These are phyloP conservation scores for Zaprionus gabonicus DNA, from an alignment of 1,140 invertebrate genomes.

Conservation along the genomic window DNA sequence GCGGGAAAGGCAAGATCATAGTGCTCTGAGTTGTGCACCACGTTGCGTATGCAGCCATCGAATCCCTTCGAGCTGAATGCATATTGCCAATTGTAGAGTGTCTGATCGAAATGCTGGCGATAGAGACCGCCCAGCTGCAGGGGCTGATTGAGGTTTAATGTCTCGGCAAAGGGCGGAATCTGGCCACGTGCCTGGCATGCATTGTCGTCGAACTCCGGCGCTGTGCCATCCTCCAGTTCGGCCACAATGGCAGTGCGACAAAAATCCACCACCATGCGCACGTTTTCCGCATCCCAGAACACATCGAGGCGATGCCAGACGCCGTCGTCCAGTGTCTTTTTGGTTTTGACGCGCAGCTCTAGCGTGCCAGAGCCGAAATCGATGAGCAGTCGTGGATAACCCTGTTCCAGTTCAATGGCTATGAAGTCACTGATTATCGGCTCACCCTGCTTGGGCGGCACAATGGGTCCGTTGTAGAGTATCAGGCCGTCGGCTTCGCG, in stretches of 20 bases:
- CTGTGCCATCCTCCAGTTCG: constrained; percentile 86
- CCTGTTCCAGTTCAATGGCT: constrained; percentile 88
- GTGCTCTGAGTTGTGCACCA: constrained; percentile 89
- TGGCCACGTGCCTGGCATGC: constrained; percentile 87
- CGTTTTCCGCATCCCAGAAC: constrained; percentile 87
- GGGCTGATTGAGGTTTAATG: constrained; percentile 89
- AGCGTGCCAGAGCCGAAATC: constrained; percentile 89
- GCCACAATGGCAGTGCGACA: constrained; percentile 86
- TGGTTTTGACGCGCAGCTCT: constrained; percentile 87
- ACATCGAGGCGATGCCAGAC: constrained; percentile 90
- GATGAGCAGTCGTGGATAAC: constrained; percentile 87
- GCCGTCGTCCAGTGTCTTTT: constrained; percentile 87
- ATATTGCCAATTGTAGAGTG: constrained; percentile 85
- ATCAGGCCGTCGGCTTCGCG: constrained; percentile 87
- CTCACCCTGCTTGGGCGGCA: constrained; percentile 86
- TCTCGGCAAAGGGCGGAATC: constrained; percentile 89
- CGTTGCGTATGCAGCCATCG: constrained; percentile 89
- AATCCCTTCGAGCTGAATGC: constrained; percentile 86
- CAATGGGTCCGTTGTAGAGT: constrained; percentile 90
- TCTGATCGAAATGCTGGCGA: constrained; percentile 85
- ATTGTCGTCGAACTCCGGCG: constrained; percentile 86
- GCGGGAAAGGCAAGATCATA: constrained; percentile 87
- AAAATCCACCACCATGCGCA: constrained; percentile 88
- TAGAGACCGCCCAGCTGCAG: constrained; percentile 88
- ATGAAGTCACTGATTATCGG: constrained; percentile 88